A percentile compares a stretch with the other conserved stretches of the same genome.
These are phyloP conservation scores for Odontothrips loti DNA, from an alignment of 2,888 invertebrate genomes.

Conservation along the genomic window DNA sequence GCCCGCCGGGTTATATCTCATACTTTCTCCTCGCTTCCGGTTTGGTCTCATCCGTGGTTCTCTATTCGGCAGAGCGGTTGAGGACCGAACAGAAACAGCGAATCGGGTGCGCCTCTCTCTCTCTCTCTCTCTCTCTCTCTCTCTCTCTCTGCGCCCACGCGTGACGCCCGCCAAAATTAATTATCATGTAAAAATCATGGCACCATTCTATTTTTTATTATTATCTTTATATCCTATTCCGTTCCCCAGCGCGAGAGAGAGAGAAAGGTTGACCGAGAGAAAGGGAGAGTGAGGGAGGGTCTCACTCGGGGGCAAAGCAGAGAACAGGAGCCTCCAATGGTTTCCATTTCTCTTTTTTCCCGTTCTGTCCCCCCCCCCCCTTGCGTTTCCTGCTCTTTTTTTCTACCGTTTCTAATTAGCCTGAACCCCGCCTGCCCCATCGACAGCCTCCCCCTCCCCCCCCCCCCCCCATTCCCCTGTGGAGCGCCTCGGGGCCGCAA, in stretches of 20 bases:
- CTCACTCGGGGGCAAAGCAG: not conserved
- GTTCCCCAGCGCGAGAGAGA: too few species aligned
- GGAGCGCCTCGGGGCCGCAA: not conserved
- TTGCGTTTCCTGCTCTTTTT: not conserved
- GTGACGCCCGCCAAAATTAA: not conserved
- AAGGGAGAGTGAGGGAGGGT: not conserved
- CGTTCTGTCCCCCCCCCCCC: not conserved
- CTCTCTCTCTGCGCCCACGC: not conserved
- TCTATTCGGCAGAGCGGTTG: too few species aligned
- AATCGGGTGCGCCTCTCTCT: not conserved
- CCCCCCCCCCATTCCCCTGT: not conserved
- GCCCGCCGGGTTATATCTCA: too few species aligned
- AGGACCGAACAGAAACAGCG: too few species aligned
- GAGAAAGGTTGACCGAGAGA: too few species aligned
- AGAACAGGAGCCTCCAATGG: not conserved
- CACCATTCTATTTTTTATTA: not conserved
- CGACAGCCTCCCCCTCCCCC: not conserved
- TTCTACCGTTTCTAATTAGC: constrained; percentile 7
- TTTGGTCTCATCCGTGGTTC: too few species aligned
- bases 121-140: too few species aligned
- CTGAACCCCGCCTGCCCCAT: not conserved
- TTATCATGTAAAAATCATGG: constrained; percentile 25
- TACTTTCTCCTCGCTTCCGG: too few species aligned
- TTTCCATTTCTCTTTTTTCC: not conserved
- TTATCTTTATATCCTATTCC: too few species aligned